Percentiles rank a stretch among this genome's conserved stretches.
Conservation (phyloP, 1,140 invertebrate genomes). For the Hylaeus anthracinus region DNA sequence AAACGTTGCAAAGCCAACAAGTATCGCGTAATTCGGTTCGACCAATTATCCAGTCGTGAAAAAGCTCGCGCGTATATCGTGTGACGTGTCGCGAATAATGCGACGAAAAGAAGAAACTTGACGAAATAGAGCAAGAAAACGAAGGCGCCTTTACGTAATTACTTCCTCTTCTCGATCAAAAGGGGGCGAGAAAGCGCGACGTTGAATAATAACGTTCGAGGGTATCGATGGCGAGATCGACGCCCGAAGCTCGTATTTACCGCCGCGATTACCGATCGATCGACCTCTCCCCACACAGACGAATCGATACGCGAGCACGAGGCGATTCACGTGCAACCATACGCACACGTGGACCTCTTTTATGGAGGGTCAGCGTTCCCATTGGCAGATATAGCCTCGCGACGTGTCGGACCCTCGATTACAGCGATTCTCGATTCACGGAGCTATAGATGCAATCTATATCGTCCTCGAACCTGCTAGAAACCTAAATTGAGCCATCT, state of each 20-base stretch:
- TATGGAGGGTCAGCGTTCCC: slow-evolving; percentile 46
- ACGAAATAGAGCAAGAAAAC: neutral
- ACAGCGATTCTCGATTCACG: slow-evolving; percentile 20
- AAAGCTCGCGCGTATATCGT: neutral
- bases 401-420: slow-evolving; percentile 42
- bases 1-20: too few relatives aligned
- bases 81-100: neutral
- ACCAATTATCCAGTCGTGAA: too few relatives aligned
- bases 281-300: neutral
- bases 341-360: slow-evolving; percentile 47
- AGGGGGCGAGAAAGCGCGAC: neutral
- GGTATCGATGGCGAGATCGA: slow-evolving; percentile 48
- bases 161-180: slow-evolving; percentile 17
- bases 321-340: neutral
- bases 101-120: neutral
- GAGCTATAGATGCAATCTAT: neutral
- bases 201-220: slow-evolving; percentile 43
- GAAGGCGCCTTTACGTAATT: slow-evolving; percentile 19
- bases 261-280: slow-evolving; percentile 49
- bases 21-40: too few relatives aligned
- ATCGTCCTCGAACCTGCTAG: neutral
- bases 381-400: slow-evolving; percentile 21
- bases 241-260: slow-evolving; percentile 43
- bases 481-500: slow-evolving; percentile 18
- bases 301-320: neutral